Evolutionary conservation across 2,888 invertebrate species (phyloP).

Genomic region (Morpho deidamia): DNA sequence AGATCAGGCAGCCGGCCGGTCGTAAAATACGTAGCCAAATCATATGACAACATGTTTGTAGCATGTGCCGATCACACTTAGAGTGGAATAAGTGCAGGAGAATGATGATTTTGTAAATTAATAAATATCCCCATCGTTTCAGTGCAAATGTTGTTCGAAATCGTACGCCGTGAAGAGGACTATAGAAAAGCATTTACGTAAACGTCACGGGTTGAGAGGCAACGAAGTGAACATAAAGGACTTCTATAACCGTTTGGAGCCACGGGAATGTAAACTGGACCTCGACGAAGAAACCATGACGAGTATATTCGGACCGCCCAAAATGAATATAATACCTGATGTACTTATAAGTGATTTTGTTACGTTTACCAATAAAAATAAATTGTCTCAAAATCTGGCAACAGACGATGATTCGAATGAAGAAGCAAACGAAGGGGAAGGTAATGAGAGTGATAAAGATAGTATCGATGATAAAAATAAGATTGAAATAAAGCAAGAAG

Average conservation of each 20-base stretch:
- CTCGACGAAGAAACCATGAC: slow-evolving; percentile 57
- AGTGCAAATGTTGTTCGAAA: slow-evolving; percentile 74
- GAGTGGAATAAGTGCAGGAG: too few species aligned
- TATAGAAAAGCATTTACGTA: slow-evolving; percentile 64
- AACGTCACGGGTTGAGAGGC: slow-evolving; percentile 55
- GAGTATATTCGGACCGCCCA: slow-evolving; percentile 58
- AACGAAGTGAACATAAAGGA: slow-evolving; percentile 42
- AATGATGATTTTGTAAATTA: not conserved
- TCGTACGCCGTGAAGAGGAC: slow-evolving; percentile 64
- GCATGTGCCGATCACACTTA: too few species aligned
- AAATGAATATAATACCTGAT: slow-evolving; percentile 34
- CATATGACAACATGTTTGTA: too few species aligned
- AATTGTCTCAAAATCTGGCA: slow-evolving; percentile 21
- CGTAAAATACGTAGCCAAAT: too few species aligned
- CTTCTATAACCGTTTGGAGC: slow-evolving; percentile 53
- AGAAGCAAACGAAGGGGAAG: slow-evolving; percentile 9
- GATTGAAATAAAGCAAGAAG: slow-evolving; percentile 26
- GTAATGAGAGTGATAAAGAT: slow-evolving; percentile 20
- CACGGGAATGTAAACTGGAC: slow-evolving; percentile 55
- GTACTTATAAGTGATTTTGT: slow-evolving; percentile 44
- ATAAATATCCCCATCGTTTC: slow-evolving; percentile 11
- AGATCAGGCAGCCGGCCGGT: too few species aligned
- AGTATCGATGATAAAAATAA: slow-evolving; percentile 24
- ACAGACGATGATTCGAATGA: slow-evolving; percentile 21
- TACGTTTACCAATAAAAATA: slow-evolving; percentile 33